Evolutionary conservation across 1,140 invertebrate species (phyloP), one percentile per base, ranked within the genome.

Genomic region (Lepidurus couesii): DNA sequence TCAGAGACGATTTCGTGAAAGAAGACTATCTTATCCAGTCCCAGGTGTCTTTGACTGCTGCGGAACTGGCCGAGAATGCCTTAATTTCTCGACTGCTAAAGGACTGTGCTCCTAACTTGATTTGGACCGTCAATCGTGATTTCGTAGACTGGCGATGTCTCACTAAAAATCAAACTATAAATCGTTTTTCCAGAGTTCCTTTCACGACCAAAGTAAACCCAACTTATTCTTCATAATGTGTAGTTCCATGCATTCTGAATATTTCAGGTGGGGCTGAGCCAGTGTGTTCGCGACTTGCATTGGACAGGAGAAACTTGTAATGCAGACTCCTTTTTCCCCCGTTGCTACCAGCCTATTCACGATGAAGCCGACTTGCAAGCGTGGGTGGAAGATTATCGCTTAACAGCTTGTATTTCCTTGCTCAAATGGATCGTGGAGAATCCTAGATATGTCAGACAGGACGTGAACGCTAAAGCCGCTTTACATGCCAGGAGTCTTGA

Each of bases 301-400:
- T 97, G 95, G 94, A 94, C 91, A 83, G 92, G 90, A 81, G 93
- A 96, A 82, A 90, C 91, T 43, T 91, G 91, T 24, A 89, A 93
- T 42, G 90, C 94, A 0, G 87, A 92, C 79, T 91, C 91, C 3
- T 91, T 92, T 78, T 96, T 95, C 84, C 95, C 95, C 0, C 88
- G 95, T 45, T 95, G 93, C 82, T 96, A 95, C 84, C 93, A 95
- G 79, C 89, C 94, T 44, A 92, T 91, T 83, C 91, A 91, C 84
- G 90, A 91, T 10, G 95, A 97, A 81, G 53, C 53, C 16, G 95
- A 96, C 82, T 89, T 95, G 83, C 89, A 90, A 80, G 91, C 94
- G 79, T 97, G 97, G 83, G 88, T 95, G 74, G 93, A 96, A 80
- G 94, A 97, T 84, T 98, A 93, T 83, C 91, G 94, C 82, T 86